A percentile compares a stretch with the other conserved stretches of the same genome.
Conservation (phyloP, 2,797 vertebrate genomes). For the Acrossocheilus fasciatus region DNA sequence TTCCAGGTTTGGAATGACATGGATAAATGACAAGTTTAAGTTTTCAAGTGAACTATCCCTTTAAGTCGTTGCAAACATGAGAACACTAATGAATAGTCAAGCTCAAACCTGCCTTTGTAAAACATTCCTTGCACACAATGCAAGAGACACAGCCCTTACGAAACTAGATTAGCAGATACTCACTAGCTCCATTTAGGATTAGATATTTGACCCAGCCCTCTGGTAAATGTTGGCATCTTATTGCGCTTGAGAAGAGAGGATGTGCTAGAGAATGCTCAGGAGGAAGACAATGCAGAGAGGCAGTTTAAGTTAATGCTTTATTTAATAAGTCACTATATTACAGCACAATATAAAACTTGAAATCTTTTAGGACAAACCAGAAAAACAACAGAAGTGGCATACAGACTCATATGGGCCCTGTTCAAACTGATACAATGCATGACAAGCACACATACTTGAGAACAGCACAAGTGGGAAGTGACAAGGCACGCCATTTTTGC, state of each 20-base stretch:
- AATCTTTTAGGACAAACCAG: slow-evolving; percentile 65
- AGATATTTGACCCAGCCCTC: not conserved
- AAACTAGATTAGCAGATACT: slow-evolving; percentile 32
- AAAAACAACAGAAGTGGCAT: slow-evolving; percentile 32
- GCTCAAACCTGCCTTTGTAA: slow-evolving; percentile 27
- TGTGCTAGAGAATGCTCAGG: not conserved
- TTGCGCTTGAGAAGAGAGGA: not conserved
- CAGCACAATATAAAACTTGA: slow-evolving; percentile 77
- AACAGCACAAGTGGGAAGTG: slow-evolving; percentile 38
- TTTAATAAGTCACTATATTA: slow-evolving; percentile 69
- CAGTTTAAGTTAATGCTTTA: slow-evolving; percentile 71
- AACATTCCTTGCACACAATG: not conserved
- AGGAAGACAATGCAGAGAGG: slow-evolving; percentile 2
- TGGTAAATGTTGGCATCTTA: not conserved
- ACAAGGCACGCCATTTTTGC: slow-evolving; percentile 73
- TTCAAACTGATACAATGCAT: slow-evolving; percentile 46
- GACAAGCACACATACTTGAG: slow-evolving; percentile 41
- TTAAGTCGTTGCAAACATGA: not conserved
- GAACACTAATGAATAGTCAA: slow-evolving; percentile 33
- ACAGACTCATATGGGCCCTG: slow-evolving; percentile 44
- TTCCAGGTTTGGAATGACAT: not conserved
- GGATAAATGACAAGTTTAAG: not conserved
- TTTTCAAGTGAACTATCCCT: not conserved
- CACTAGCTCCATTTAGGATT: not conserved
- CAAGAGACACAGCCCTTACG: not conserved